Evolutionary conservation across 2,797 vertebrate species (phyloP), one percentile per base, ranked within the genome.

Genomic region (Rhynchonycteris naso): DNA sequence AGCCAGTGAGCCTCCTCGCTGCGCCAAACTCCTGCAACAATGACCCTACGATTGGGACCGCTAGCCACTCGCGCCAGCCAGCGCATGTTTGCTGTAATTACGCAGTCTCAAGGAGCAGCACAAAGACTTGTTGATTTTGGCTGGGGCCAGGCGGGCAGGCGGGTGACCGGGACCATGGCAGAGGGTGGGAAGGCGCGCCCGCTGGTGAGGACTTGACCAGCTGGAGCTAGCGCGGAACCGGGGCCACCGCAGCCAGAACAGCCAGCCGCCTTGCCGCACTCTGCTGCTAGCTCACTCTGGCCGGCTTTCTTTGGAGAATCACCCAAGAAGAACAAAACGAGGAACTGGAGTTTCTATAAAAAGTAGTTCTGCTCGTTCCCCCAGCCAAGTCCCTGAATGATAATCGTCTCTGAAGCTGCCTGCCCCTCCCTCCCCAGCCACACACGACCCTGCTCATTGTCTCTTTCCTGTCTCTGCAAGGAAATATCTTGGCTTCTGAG

Each of bases 41-140:
- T 89, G 22, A 90, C 93, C 95, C 35, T 35, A 12, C 71, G 0
- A 16, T 75, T 22, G n/a, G n/a, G n/a, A n/a, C n/a, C n/a, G n/a
- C n/a, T n/a, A n/a, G 52, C 93, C 30, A 22, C 1, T 38, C 21
- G 5, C 94, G 43, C 43, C 43, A 88, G 82, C 97, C 98, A 93
- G 26, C 81, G 16, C 92, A 6, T 76, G 75, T 92, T 91, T 93
- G 88, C 94, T 93, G 88, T 97, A 26, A 96, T 98, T 95, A 95
- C 4, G n/a, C 13, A 0, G 72, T 94, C 96, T 93, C 91, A 84
- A 94, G 92, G 94, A 96, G 90, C 88, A 68, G 78, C 94, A 94
- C 94, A 80, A 85, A 88, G 63, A 96, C 96, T 93, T 97, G 97
- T 97, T 97, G 96, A 97, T 95, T 88, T 97, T 97, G 96, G 96